Percentiles rank a stretch among this genome's conserved stretches.
Evolutionary conservation across 1,140 invertebrate genomes (phyloP).

Genomic region (Hirudo medicinalis): DNA sequence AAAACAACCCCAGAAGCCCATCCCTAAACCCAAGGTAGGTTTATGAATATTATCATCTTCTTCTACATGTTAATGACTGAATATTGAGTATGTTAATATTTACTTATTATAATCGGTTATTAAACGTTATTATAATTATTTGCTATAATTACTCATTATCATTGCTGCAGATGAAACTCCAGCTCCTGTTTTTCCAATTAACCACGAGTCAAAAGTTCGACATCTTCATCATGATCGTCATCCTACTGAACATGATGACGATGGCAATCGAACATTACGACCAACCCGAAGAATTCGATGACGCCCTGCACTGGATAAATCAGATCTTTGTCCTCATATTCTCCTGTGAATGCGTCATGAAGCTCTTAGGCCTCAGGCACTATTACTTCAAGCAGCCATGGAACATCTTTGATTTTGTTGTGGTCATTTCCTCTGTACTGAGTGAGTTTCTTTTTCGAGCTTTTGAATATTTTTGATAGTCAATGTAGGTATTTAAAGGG

Average conservation of each 20-base stretch:
- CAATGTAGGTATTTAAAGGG: too few species aligned
- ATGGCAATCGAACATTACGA: conserved; percentile 96
- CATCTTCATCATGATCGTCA: conserved; percentile 98
- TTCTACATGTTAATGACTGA: background rate
- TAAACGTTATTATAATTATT: too few species aligned
- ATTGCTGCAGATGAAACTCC: conserved; percentile 71
- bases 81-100: too few species aligned
- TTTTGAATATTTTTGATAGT: too few species aligned
- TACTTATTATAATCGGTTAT: too few species aligned
- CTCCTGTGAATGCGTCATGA: conserved; percentile 88
- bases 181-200: conserved; percentile 90
- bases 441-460: conserved; percentile 36
- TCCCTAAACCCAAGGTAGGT: conserved; percentile 66
- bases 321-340: conserved; percentile 97
- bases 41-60: background rate
- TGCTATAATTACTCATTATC: background rate
- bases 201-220: conserved; percentile 97
- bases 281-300: conserved; percentile 64
- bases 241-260: conserved; percentile 93
- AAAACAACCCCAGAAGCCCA: conserved; percentile 93
- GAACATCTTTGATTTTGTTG: conserved; percentile 98
- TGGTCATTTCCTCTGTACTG: conserved; percentile 88
- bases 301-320: conserved; percentile 74
- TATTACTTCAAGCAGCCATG: conserved; percentile 98
- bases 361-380: conserved; percentile 87